These are phyloP conservation scores for Portevinia maculata DNA, from an alignment of 2,888 invertebrate species.

Conservation along the genomic window DNA sequence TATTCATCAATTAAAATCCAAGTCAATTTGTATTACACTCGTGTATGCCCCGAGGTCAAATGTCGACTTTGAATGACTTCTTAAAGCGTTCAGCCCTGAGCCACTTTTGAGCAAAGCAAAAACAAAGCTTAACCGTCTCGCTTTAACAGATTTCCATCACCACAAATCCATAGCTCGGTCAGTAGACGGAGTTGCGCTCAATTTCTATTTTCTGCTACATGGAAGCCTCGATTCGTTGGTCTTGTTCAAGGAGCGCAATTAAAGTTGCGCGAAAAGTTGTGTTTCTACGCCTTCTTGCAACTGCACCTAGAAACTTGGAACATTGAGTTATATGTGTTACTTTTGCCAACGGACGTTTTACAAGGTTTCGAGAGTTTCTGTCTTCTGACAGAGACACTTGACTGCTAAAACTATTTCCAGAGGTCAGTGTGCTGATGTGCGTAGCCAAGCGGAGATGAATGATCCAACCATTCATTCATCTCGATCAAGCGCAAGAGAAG, in stretches of 20 bases:
- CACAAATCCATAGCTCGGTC: constrained; percentile 27
- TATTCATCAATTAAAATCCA: constrained; percentile 48
- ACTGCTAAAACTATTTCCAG: constrained; percentile 44
- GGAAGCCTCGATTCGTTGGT: constrained; percentile 56
- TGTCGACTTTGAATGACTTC: constrained; percentile 45
- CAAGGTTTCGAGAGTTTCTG: constrained; percentile 60
- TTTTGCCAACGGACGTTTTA: constrained; percentile 61
- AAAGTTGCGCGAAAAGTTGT: constrained; percentile 50
- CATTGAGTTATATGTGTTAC: constrained; percentile 18
- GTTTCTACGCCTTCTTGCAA: constrained; percentile 67
- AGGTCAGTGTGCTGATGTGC: constrained; percentile 59
- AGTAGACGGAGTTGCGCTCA: constrained; percentile 30
- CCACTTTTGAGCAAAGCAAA: constrained; percentile 45
- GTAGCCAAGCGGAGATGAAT: constrained; percentile 45
- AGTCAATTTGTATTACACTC: constrained; percentile 62
- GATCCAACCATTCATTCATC: constrained; percentile 61
- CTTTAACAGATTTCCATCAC: constrained; percentile 58
- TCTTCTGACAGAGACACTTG: constrained; percentile 34
- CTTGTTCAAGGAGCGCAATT: constrained; percentile 70
- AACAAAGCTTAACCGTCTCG: constrained; percentile 52
- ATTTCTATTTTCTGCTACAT: constrained; percentile 27
- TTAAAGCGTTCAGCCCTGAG: constrained; percentile 58
- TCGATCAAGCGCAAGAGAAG: constrained; percentile 43
- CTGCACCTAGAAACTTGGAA: constrained; percentile 57
- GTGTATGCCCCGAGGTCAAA: constrained; percentile 52